Conservation (phyloP, 2,888 invertebrate genomes). For the Drosophila cognata region DNA sequence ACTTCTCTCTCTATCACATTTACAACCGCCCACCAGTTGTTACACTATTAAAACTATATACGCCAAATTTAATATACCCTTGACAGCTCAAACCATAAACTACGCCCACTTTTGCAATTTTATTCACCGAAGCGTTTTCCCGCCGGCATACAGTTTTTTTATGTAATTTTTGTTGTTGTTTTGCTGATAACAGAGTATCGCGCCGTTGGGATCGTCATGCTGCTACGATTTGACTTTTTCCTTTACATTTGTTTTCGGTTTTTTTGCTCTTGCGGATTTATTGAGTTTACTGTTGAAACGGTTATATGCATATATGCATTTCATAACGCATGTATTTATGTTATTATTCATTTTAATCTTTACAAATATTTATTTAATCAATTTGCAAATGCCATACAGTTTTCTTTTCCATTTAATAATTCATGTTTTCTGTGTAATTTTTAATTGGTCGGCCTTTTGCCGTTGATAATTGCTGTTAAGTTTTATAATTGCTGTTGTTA, state of each 20-base stretch:
- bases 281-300: constrained; percentile 33
- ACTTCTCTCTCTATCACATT: not conserved
- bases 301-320: constrained; percentile 17
- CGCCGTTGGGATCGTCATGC: not conserved
- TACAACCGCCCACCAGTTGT: not conserved
- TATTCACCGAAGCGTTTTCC: not conserved
- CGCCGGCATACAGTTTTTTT: not conserved
- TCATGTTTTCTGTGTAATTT: constrained; percentile 20
- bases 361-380: constrained; percentile 7
- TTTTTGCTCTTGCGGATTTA: constrained; percentile 43
- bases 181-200: constrained; percentile 5
- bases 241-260: constrained; percentile 29
- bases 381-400: not conserved
- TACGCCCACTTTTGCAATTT: not conserved
- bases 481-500: constrained; percentile 43
- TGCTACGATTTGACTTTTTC: constrained; percentile 21
- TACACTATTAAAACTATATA: not conserved
- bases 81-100: not conserved
- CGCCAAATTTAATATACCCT: not conserved
- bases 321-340: not conserved
- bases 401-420: not conserved
- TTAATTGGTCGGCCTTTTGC: constrained; percentile 38
- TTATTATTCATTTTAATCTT: constrained; percentile 1
- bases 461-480: constrained; percentile 68
- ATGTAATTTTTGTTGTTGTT: no score